Conservation (phyloP, 2,797 vertebrate genomes). For the Furcifer pardalis region DNA sequence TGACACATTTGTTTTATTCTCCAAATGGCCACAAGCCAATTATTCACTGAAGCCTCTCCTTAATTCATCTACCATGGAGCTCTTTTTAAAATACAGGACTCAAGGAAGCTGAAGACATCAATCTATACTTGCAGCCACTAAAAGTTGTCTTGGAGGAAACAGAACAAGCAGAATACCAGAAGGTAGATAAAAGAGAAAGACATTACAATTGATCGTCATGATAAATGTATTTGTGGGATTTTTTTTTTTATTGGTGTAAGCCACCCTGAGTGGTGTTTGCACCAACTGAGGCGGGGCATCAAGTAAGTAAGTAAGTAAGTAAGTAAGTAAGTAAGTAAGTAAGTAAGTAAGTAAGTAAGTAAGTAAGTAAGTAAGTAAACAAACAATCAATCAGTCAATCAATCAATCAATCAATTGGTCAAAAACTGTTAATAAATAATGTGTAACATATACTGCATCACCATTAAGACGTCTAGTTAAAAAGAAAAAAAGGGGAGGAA, state of each 20-base stretch:
- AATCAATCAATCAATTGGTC: too few species aligned
- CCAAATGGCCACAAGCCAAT: not conserved
- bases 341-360: too few species aligned
- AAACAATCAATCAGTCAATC: too few species aligned
- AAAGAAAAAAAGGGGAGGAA: too few species aligned
- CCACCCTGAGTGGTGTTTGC: too few species aligned
- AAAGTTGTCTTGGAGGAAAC: constrained; percentile 72
- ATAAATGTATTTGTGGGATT: too few species aligned
- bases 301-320: too few species aligned
- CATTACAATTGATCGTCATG: not conserved
- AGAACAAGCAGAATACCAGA: constrained; percentile 70
- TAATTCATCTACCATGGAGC: not conserved
- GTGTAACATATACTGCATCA: not conserved
- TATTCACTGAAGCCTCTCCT: not conserved
- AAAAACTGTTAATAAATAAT: too few species aligned
- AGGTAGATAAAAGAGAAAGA: constrained; percentile 7
- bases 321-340: too few species aligned
- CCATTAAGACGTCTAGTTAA: not conserved
- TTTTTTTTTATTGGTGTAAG: too few species aligned
- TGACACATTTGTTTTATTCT: not conserved
- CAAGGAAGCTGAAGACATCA: constrained; percentile 76
- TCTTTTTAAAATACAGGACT: constrained; percentile 65
- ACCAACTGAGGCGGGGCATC: too few species aligned
- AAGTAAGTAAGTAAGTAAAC: too few species aligned
- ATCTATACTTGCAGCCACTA: constrained; percentile 72